phyloP scores from a whole-genome alignment of 1,140 invertebrate species.

The Subanguina moxae region DNA sequence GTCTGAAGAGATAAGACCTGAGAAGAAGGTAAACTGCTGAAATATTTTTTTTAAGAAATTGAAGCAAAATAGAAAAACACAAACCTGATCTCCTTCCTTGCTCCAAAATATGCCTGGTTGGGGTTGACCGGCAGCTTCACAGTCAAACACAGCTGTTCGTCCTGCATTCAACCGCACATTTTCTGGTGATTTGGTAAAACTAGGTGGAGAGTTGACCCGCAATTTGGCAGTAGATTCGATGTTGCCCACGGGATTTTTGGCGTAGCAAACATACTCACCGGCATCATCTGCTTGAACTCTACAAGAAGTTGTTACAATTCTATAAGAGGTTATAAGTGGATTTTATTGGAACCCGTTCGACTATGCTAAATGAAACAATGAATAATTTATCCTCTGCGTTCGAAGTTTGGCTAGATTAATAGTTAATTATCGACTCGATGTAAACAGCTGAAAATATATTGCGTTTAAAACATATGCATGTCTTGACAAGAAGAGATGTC shows the following conservation, averaged over 20 bases:
- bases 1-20: constrained; percentile 37
- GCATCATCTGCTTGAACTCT: constrained; percentile 43
- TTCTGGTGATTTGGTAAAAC: constrained; percentile 34
- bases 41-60: neutral
- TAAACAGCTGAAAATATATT: too few species aligned
- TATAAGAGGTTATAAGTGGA: neutral
- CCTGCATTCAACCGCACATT: constrained; percentile 31
- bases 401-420: too few species aligned
- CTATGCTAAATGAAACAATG: too few species aligned
- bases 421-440: too few species aligned
- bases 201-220: constrained; percentile 42
- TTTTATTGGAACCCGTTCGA: too few species aligned
- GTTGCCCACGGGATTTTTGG: constrained; percentile 40
- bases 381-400: too few species aligned
- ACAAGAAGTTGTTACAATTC: constrained; percentile 9
- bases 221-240: constrained; percentile 38
- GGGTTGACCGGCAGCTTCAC: constrained; percentile 40
- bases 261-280: constrained; percentile 39
- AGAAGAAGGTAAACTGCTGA: constrained; percentile 39
- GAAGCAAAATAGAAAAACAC: constrained; percentile 5
- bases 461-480: too few species aligned
- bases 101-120: constrained; percentile 43
- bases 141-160: constrained; percentile 39
- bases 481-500: too few species aligned
- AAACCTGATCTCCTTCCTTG: constrained; percentile 44